Percentiles rank a stretch among this genome's conserved stretches.
These are phyloP conservation scores for Hippocampus zosterae DNA, from an alignment of 2,113 vertebrate genomes.

Conservation along the genomic window DNA sequence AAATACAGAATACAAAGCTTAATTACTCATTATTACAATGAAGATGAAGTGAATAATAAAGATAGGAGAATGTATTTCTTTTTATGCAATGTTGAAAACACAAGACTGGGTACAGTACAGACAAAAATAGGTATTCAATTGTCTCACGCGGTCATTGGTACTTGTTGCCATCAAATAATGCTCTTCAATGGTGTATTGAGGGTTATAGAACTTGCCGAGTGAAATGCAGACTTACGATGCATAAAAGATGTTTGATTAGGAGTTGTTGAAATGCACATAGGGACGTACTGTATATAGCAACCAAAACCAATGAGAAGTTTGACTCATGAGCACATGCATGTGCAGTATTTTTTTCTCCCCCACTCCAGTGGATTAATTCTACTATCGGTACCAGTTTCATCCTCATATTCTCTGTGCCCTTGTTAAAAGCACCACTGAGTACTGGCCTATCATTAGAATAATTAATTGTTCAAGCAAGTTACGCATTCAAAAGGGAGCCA, in stretches of 20 bases:
- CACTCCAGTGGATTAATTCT: conserved; percentile 9
- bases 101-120: neutral
- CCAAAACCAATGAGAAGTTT: conserved; percentile 11
- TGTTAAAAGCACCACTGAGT: conserved; percentile 60
- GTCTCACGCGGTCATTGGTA: neutral
- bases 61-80: neutral
- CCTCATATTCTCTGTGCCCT: conserved; percentile 23
- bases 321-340: neutral
- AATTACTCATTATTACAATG: neutral
- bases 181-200: neutral
- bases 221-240: neutral
- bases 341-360: conserved; percentile 22
- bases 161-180: neutral
- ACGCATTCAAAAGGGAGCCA: conserved; percentile 62
- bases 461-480: conserved; percentile 75
- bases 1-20: neutral
- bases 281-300: neutral
- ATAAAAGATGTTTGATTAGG: neutral
- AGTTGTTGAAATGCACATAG: neutral
- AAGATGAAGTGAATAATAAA: neutral
- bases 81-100: neutral
- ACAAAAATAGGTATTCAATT: neutral
- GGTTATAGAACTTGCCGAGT: neutral
- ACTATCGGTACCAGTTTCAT: conserved; percentile 37
- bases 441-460: conserved; percentile 70